Base-by-base conservation (phyloP, 2,888 invertebrate genomes). In the Napeogenes inachia region DNA sequence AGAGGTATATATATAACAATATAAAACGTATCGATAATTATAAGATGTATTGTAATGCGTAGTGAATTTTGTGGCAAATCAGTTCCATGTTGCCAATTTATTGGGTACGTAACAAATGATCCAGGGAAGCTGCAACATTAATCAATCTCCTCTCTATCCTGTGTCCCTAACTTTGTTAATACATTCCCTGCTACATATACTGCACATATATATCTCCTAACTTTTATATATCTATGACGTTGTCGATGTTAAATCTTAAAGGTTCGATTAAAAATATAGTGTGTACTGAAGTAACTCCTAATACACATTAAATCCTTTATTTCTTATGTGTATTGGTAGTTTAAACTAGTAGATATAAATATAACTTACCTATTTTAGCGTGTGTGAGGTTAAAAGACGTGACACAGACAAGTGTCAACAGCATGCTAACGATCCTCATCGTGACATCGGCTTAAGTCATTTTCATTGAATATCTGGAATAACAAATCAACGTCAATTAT, bases 351-450 rank as follows among this genome's bases (percentile, higher is more conserved):
- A 21, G 2, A 45, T 13, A 53, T 10, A 57, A 46, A 10, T 12
- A 46, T n/a, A 13, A 65, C 84, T 82, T 70, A 91, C 91, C 91
- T 74, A 87, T 91, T 82, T 91, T 91, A 61, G 90, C 90, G 69
- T 91, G 86, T n/a, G 89, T 89, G 72, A 85, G 82, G 30, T 87
- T 84, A 68, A 90, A 81, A 2, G 87, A 83, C 71, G 90, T 82
- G 72, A 90, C 85, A 84, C 89, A 84, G 56, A 81, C 80, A 6
- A 91, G 83, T 74, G 87, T 85, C 82, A 90, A 70, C 68, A 87
- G 80, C 63, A 88, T 75, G 71, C 81, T 82, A 58, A 84, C 77
- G 74, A 83, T 82, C 87, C 83, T 85, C 91, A 91, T 91, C 68
- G 69, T 88, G 78, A 69, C 60, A 75, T 78, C 76, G 74, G 77